Percentiles rank a stretch among this genome's conserved stretches.
These are phyloP conservation scores for Pitangus sulphuratus DNA, from an alignment of 2,797 vertebrate genomes.

Conservation along the genomic window DNA sequence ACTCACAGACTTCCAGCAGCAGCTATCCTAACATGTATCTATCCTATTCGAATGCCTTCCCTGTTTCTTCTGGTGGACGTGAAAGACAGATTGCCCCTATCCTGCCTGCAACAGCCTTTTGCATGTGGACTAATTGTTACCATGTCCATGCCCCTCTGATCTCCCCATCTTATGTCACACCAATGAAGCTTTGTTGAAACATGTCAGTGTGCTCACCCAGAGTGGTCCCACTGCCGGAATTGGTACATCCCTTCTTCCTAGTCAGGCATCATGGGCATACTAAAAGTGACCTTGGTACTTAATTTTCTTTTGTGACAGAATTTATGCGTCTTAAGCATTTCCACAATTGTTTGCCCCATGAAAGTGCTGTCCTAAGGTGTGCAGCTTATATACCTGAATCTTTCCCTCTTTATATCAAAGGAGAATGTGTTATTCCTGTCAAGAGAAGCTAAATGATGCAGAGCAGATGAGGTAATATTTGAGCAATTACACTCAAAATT, in stretches of 20 bases:
- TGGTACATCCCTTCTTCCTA: neutral
- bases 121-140: rapidly evolving
- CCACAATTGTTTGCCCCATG: neutral
- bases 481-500: neutral
- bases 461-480: neutral
- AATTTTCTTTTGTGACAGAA: neutral
- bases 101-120: neutral
- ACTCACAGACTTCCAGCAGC: neutral
- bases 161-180: neutral
- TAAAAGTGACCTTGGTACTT: neutral
- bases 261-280: neutral
- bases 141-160: neutral
- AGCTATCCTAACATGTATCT: rapidly evolving
- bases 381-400: neutral
- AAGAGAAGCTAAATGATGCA: neutral
- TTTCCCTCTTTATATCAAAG: neutral
- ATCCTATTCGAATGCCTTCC: rapidly evolving
- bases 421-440: neutral
- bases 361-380: neutral
- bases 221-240: rapidly evolving
- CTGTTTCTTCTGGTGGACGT: neutral
- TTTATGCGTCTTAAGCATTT: neutral
- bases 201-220: neutral
- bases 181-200: neutral
- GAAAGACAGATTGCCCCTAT: neutral